Evolutionary conservation across 2,113 vertebrate genomes (phyloP).

Genomic region (Ranitomeya imitator): DNA sequence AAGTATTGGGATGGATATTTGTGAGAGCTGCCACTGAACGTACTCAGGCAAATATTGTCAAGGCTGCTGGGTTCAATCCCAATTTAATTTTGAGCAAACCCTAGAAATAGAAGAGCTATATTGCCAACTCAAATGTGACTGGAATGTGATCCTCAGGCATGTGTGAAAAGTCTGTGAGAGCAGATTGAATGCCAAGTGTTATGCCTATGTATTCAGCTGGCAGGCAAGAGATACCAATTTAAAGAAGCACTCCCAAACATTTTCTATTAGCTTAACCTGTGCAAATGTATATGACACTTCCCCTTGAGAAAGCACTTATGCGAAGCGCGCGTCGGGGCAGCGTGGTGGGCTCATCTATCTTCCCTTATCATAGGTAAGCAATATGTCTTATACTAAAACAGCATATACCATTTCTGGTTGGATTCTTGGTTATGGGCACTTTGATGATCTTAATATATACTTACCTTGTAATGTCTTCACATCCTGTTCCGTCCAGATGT

Average conservation of each 20-base stretch:
- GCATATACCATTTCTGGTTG: no score
- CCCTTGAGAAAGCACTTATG: no score
- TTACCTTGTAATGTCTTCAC: no score
- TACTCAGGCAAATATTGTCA: constrained; percentile 2
- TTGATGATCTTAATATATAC: no score
- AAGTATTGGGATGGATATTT: constrained; percentile 31
- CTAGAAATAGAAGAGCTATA: neutral
- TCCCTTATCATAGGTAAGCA: no score
- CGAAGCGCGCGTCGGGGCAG: no score
- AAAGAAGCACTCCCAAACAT: neutral
- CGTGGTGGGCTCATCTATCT: no score
- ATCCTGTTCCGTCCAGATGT: no score
- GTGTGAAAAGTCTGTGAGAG: constrained; percentile 17
- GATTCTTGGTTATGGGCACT: no score
- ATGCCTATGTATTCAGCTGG: constrained; percentile 6
- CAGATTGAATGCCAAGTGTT: neutral
- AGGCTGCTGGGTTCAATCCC: neutral
- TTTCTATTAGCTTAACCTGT: no score
- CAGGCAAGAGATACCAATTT: neutral
- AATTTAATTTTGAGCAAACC: constrained; percentile 18
- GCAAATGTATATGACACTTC: no score
- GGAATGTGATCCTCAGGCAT: constrained; percentile 31
- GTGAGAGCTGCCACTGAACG: constrained; percentile 7
- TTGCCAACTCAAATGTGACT: constrained; percentile 32
- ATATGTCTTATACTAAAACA: no score